Base-by-base conservation (phyloP, 23 tunicate species). In the Halocynthia roretzi region DNA sequence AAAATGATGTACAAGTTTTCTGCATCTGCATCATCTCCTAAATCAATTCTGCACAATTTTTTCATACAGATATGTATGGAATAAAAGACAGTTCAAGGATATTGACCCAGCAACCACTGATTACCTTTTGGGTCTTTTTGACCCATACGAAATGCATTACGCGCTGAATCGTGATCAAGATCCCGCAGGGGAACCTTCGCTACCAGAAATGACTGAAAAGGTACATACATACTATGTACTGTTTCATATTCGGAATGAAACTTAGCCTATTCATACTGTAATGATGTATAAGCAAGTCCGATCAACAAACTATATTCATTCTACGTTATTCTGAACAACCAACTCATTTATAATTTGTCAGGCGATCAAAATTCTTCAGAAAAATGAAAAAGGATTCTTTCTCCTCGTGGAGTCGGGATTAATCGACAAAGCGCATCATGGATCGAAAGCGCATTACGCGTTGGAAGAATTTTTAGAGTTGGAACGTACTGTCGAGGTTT, bases 401-500 rank as follows among this genome's bases (percentile, higher is more conserved):
- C 82, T 89, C 15, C 65, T 89, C 72, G 89, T 89, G 14, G 96
- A 89, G 69, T 72, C 81, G 7, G 96, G 96, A 44, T 71, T 76
- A 71, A 67, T 89, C 9, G 96, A 89, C 65, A 76, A 80, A 68
- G 89, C 87, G 50, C 96, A 89, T 64, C 96, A 89, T 55, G 40
- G 82, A 68, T 54, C 72, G 6, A 52, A 54, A n/a, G 93, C 85
- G 6, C 80, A 62, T 56, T 87, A 57, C 55, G 93, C 93, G 7
- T 21, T 87, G 55, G 82, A 76, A 7, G 93, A 87, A 76, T 87
- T 87, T 68, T 11, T 58, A 5, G 85, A 87, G 23, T 68, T 87
- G 18, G 93, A 87, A 44, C 71, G 71, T 50, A 78, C 89, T n/a
- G 64, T 84, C 5, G 20, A 78, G 79, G 89, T 84, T 58, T 14